Evolutionary conservation across 2,888 invertebrate species (phyloP).

Genomic region (Dasysyrphus albostriatus): DNA sequence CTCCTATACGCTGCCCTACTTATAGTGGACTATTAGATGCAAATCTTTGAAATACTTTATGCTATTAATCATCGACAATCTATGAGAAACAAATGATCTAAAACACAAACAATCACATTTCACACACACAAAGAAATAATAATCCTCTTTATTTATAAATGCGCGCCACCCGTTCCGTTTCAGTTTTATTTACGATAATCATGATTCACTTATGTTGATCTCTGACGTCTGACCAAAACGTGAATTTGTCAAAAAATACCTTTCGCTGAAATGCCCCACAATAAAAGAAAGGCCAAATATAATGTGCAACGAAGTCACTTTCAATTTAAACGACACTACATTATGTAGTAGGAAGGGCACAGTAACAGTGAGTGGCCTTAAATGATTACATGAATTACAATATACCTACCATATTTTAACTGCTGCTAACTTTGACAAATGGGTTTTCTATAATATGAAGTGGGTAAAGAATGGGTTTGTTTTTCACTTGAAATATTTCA

Average conservation of each 20-base stretch:
- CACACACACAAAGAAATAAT: conserved; percentile 7
- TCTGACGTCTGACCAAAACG: conserved; percentile 55
- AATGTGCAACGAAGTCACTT: conserved; percentile 33
- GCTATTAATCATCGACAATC: conserved; percentile 64
- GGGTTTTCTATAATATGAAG: conserved; percentile 22
- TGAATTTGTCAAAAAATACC: conserved; percentile 38
- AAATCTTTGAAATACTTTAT: conserved; percentile 52
- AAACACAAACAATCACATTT: too few relatives aligned
- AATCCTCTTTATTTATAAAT: conserved; percentile 33
- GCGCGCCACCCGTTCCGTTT: conserved; percentile 19
- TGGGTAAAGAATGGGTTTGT: conserved; percentile 32
- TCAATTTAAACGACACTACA: not conserved
- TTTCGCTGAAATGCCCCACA: conserved; percentile 2
- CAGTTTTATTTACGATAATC: conserved; percentile 51
- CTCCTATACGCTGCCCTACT: conserved; percentile 49
- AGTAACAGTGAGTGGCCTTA: not conserved
- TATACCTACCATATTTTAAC: not conserved
- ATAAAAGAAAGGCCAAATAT: conserved; percentile 14
- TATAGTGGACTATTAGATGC: conserved; percentile 38
- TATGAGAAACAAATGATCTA: conserved; percentile 25
- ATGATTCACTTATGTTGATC: conserved; percentile 66
- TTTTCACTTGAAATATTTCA: conserved; percentile 11
- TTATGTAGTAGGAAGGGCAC: not conserved
- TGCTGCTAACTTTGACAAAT: conserved; percentile 28
- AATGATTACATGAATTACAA: conserved; percentile 30